A percentile compares a stretch with the other conserved stretches of the same genome.
Conservation (phyloP, 2,888 invertebrate species). For the Scaptomyza reducta region DNA sequence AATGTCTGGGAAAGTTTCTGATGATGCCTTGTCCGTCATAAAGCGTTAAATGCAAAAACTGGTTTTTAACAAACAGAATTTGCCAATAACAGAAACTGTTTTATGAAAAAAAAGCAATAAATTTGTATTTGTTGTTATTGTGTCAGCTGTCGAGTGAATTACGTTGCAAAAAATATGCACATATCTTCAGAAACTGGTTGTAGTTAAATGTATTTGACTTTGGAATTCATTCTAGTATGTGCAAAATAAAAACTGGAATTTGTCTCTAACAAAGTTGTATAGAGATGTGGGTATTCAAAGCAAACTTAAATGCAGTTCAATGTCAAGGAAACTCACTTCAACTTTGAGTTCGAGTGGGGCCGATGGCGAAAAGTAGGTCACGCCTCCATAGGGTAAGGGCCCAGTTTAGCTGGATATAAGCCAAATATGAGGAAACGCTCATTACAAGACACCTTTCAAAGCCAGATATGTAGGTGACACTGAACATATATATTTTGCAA, state of each 20-base stretch:
- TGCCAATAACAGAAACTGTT: constrained; percentile 21
- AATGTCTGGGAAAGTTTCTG: background rate
- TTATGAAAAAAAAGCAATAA: constrained; percentile 41
- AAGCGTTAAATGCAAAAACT: constrained; percentile 18
- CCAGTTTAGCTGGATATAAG: constrained; percentile 32
- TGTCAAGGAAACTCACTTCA: constrained; percentile 65
- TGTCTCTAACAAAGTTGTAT: constrained; percentile 12
- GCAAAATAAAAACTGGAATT: constrained; percentile 49
- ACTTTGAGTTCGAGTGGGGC: constrained; percentile 19
- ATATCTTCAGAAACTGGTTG: constrained; percentile 54
- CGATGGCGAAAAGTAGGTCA: constrained; percentile 48
- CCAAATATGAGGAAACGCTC: constrained; percentile 38
- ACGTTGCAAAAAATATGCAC: constrained; percentile 39
- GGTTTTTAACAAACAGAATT: constrained; percentile 40
- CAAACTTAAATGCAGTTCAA: constrained; percentile 66
- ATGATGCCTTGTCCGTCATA: constrained; percentile 2
- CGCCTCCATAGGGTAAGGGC: constrained; percentile 14
- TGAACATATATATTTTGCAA: constrained; percentile 10
- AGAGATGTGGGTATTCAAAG: constrained; percentile 28
- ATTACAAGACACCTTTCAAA: constrained; percentile 34
- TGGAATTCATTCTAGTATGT: constrained; percentile 61
- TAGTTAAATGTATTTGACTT: constrained; percentile 37
- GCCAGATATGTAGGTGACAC: constrained; percentile 32
- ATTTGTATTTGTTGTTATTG: constrained; percentile 36
- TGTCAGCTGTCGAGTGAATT: constrained; percentile 42